Evolutionary conservation across 2,797 vertebrate genomes (phyloP), one percentile per base, ranked within the genome.

Genomic region (Glossophaga mutica): DNA sequence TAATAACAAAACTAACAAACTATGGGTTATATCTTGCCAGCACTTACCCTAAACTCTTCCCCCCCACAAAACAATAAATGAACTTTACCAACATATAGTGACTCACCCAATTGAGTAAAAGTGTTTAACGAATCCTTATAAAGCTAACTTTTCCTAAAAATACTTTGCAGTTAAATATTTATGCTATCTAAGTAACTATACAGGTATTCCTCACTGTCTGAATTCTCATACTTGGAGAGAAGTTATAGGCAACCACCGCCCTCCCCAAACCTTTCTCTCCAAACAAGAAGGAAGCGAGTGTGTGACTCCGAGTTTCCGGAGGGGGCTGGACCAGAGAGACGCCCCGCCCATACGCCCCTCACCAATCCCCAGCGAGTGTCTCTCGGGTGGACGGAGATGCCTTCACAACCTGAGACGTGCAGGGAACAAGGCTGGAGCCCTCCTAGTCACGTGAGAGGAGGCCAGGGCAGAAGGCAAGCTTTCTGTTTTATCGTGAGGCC

Each of bases 151-250:
- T 74, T 44, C 18, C 67, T 87, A 24, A 52, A 73, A 91, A 50
- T 78, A 46, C 21, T 85, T 68, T 86, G 59, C 77, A 52, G 34
- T 59, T 57, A 85, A 71, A 81, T 85, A 81, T 34, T 59, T 57
- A 55, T 42, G 24, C 46, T 29, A 44, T 10, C 14, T 70, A 55
- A 48, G 12, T 22, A 81, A 79, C 55, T 50, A 77, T 1, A 14
- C 4, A 85, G 26, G 24, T 42, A 52, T 16, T 39, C 24, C 44
- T 91, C 9, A 37, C 26, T 65, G 59, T 7, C 16, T 62, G 10
- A 73, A 65, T 12, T 84, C 6, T 81, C 16, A 52, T 89, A 6
- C 77, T 59, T 6, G 6, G 77, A 87, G 82, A 90, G 67, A 74
- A 55, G 29, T 32, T 86, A 32, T 18, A 82, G 42, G 73, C 21